Percentiles rank a stretch among this genome's conserved stretches.
These are phyloP conservation scores for Palythoa grandis DNA, from an alignment of 92 coral and sea anemone genomes.

Conservation along the genomic window DNA sequence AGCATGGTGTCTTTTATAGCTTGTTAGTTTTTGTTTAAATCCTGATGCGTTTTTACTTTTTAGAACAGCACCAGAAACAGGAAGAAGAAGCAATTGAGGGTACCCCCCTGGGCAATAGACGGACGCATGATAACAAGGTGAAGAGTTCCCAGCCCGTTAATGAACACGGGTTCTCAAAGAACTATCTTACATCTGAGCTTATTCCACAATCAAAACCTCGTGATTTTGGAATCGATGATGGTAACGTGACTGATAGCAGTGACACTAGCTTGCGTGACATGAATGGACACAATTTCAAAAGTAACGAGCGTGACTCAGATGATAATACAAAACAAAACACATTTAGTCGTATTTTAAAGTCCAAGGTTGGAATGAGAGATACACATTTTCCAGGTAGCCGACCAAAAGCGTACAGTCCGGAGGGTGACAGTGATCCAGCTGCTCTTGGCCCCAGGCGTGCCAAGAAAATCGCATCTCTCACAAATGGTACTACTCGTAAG, in stretches of 20 bases:
- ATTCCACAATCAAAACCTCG: not conserved
- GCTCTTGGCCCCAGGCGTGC: slow-evolving; percentile 52
- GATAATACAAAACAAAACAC: slow-evolving; percentile 1
- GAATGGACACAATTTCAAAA: not conserved
- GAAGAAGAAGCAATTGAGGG: slow-evolving; percentile 12
- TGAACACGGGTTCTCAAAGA: not conserved
- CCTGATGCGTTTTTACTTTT: slow-evolving; percentile 3
- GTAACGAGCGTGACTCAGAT: not conserved
- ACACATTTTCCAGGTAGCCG: slow-evolving; percentile 49
- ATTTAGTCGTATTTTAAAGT: not conserved
- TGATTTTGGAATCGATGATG: not conserved
- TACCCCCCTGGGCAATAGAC: slow-evolving; percentile 4
- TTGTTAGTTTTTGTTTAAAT: not conserved
- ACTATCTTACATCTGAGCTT: not conserved
- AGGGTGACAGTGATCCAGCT: slow-evolving; percentile 86
- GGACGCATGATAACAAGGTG: not conserved
- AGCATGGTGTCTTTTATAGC: too few species aligned
- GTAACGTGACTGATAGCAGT: not conserved
- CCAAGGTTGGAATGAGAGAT: slow-evolving; percentile 6
- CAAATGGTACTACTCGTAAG: not conserved
- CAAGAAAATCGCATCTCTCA: slow-evolving; percentile 16
- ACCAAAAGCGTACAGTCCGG: slow-evolving; percentile 83
- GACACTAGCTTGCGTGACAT: slow-evolving; percentile 10
- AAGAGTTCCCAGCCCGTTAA: not conserved
- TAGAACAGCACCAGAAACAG: slow-evolving; percentile 55